Evolutionary conservation across 2,113 vertebrate species (phyloP), one percentile per base, ranked within the genome.

Genomic region (Phylloscopus trochilus): DNA sequence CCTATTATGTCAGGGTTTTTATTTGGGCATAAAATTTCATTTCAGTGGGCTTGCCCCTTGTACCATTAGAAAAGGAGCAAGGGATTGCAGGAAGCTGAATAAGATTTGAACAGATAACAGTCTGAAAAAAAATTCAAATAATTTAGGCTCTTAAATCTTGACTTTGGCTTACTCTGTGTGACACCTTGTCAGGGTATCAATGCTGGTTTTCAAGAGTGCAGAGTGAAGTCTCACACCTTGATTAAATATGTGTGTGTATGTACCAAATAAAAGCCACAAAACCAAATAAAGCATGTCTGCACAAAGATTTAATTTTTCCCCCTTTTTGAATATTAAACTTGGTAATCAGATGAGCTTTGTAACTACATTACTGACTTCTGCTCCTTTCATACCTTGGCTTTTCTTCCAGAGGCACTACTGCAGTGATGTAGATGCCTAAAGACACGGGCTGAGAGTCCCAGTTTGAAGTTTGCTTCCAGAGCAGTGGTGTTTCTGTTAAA

Each of bases 121-220:
- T 30, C 28, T 70, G n/a, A 19, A 37, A 83, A 76, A 73, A 26
- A 27, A 41, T 46, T 62, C 13, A 22, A 81, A 70, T 8, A 46
- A 20, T 74, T 87, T 81, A 75, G 44, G 12, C 49, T 92, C 35
- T 70, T 78, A 81, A 83, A 63, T 68, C 60, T 91, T 81, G 12
- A 22, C 37, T 87, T 83, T 26, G 53, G 31, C 18, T 90, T 66
- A 58, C 12, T 91, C 15, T 31, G 2, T 47, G 16, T 27, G 35
- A 43, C 33, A 47, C 21, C 44, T 87, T 72, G 47, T 92, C 73
- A 81, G 56, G 52, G 28, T 74, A 78, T 66, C 10, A 6, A 88
- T 80, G 43, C 47, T 75, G 15, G 23, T 77, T 81, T 90, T 75
- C 64, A 46, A 56, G 30, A 94, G 18, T 11, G 43, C 59, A 37